phyloP scores from a whole-genome alignment of 2,113 vertebrate genomes.

The Mionectes macconnelli region DNA sequence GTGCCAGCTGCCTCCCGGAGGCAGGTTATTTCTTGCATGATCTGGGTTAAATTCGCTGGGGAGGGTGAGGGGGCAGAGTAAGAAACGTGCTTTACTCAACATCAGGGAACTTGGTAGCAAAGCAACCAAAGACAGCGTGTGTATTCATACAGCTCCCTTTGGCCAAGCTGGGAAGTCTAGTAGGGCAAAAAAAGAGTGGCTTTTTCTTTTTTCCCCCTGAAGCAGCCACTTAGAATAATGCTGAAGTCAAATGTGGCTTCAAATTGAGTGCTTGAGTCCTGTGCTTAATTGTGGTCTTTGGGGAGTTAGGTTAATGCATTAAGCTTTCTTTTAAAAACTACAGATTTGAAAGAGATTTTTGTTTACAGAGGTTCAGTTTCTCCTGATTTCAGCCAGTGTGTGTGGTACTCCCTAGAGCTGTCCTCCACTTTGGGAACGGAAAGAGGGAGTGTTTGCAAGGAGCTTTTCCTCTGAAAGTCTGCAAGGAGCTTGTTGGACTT shows the following conservation, averaged over 20 bases:
- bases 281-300: neutral
- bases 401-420: neutral
- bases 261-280: neutral
- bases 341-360: neutral
- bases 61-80: neutral
- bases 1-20: neutral
- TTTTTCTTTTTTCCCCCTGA: neutral
- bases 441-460: neutral
- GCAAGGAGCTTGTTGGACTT: neutral
- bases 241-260: neutral
- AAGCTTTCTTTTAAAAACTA: neutral
- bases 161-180: neutral
- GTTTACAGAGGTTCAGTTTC: neutral
- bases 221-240: neutral
- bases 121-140: neutral
- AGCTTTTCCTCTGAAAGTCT: neutral
- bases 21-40: neutral
- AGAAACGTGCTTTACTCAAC: fast-evolving
- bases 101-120: neutral
- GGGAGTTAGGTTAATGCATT: neutral
- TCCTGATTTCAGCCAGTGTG: neutral
- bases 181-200: neutral
- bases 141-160: neutral
- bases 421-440: neutral
- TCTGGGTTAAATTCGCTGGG: neutral